These are phyloP conservation scores for Bombycilla garrulus DNA, from an alignment of 2,113 vertebrate genomes.

Conservation along the genomic window DNA sequence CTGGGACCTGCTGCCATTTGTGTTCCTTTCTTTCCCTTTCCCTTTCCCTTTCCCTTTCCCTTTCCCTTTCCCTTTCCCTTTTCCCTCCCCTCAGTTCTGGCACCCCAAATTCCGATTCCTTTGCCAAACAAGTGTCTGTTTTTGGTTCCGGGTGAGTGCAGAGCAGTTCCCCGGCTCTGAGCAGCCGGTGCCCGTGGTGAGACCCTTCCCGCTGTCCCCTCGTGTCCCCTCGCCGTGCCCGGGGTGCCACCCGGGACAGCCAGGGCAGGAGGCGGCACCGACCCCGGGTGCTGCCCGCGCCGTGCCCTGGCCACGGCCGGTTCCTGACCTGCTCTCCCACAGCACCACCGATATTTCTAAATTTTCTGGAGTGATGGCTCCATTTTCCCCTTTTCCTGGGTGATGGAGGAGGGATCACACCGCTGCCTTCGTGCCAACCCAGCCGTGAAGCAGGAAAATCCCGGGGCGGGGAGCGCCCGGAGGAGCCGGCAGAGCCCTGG, in stretches of 20 bases:
- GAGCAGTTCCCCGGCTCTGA: background rate
- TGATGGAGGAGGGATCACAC: background rate
- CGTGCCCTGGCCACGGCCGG: fast-evolving
- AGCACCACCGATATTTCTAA: fast-evolving
- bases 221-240: background rate
- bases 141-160: background rate
- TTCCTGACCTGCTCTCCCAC: background rate
- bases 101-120: background rate
- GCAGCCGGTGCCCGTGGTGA: background rate
- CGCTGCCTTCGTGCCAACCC: fast-evolving
- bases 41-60: too few relatives aligned
- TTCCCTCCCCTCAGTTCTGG: too few relatives aligned
- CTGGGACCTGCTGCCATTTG: background rate
- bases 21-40: background rate
- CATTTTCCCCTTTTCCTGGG: background rate
- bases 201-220: background rate
- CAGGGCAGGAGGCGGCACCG: background rate
- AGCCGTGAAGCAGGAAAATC: background rate
- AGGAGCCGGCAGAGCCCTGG: background rate
- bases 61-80: too few relatives aligned
- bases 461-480: fast-evolving
- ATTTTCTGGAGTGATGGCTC: background rate
- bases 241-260: background rate
- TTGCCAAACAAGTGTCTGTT: background rate
- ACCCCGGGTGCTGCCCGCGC: fast-evolving